These are phyloP conservation scores for Theodoxus fluviatilis DNA, from an alignment of 2,888 invertebrate genomes.

Conservation along the genomic window DNA sequence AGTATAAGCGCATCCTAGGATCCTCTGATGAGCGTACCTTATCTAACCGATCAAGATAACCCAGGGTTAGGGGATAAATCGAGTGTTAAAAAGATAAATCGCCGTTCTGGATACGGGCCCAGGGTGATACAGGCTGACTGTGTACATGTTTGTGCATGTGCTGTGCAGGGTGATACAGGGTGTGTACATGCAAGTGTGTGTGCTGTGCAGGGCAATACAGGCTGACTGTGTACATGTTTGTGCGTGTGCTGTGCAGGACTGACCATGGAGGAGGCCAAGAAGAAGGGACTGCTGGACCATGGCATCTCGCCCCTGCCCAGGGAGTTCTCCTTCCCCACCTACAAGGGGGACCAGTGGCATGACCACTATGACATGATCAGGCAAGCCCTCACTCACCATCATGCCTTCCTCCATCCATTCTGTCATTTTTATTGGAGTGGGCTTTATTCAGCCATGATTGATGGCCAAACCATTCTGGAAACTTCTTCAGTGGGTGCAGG, in stretches of 20 bases:
- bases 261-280: constrained; percentile 59
- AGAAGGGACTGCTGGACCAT: constrained; percentile 47
- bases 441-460: not conserved
- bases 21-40: too few species aligned
- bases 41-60: too few species aligned
- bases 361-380: constrained; percentile 63
- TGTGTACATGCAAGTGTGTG: too few species aligned
- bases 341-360: constrained; percentile 60
- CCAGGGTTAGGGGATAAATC: too few species aligned
- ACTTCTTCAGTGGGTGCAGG: not conserved
- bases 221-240: too few species aligned
- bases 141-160: too few species aligned
- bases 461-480: not conserved
- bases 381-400: constrained; percentile 34
- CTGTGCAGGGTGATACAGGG: too few species aligned
- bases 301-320: constrained; percentile 61
- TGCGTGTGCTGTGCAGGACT: constrained; percentile 48
- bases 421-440: not conserved
- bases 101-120: too few species aligned
- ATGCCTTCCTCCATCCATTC: not conserved
- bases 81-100: too few species aligned
- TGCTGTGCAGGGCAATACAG: too few species aligned
- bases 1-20: too few species aligned
- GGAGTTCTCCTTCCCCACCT: constrained; percentile 60
- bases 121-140: too few species aligned